Evolutionary conservation across 1,140 invertebrate species (phyloP).

Genomic region (Ditylenchus dipsaci): DNA sequence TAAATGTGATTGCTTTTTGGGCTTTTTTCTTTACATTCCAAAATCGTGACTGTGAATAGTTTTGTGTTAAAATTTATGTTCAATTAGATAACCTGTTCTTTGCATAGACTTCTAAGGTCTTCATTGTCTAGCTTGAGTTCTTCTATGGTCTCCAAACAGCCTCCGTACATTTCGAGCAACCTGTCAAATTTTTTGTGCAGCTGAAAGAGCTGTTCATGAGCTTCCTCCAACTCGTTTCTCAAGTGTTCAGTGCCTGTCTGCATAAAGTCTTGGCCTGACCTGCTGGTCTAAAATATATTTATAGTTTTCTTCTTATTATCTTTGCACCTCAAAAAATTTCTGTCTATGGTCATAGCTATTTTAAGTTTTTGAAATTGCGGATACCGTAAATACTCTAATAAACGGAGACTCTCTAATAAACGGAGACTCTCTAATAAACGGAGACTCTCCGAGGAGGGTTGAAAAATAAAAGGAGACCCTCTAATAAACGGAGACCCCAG

Average conservation of each 20-base stretch:
- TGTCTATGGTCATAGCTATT: too few species aligned
- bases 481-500: too few species aligned
- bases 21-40: not conserved
- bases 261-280: too few species aligned
- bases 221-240: constrained; percentile 10
- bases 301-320: too few species aligned
- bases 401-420: too few species aligned
- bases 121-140: constrained; percentile 30
- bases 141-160: constrained; percentile 28
- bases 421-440: too few species aligned
- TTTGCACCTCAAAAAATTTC: too few species aligned
- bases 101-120: constrained; percentile 26
- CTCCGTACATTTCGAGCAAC: constrained; percentile 27
- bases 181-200: constrained; percentile 25
- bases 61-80: not conserved
- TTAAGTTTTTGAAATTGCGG: too few species aligned
- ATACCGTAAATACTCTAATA: too few species aligned
- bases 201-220: constrained; percentile 24
- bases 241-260: constrained; percentile 8
- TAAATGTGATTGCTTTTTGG: not conserved
- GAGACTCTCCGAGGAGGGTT: too few species aligned
- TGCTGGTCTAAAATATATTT: too few species aligned
- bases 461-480: too few species aligned
- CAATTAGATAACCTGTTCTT: constrained; percentile 25
- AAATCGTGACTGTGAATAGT: not conserved